Conservation (phyloP, 2,888 invertebrate species). For the Heliconius cydno region DNA sequence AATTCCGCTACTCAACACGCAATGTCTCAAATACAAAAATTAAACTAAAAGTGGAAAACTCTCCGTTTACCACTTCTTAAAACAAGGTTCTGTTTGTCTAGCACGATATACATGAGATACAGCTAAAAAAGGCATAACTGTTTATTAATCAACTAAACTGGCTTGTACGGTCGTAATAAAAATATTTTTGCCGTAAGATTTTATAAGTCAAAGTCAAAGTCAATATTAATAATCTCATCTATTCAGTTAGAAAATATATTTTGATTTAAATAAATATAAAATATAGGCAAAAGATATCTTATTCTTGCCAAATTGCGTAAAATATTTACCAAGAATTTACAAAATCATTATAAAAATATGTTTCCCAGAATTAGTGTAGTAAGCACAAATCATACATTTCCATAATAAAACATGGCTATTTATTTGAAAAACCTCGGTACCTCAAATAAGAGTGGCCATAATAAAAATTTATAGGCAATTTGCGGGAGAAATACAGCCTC, state of each 20-base stretch:
- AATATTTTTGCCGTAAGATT: no score
- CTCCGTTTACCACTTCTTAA: no score
- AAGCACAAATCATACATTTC: slow-evolving; percentile 62
- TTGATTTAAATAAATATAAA: no score
- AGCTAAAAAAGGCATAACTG: no score
- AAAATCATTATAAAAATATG: slow-evolving; percentile 11
- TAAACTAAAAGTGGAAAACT: no score
- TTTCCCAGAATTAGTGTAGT: slow-evolving; percentile 1
- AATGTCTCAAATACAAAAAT: not conserved
- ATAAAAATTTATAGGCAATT: slow-evolving; percentile 82
- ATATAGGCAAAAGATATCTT: not conserved
- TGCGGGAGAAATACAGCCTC: slow-evolving; percentile 72
- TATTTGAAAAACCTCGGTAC: slow-evolving; percentile 73
- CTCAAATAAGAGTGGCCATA: slow-evolving; percentile 78
- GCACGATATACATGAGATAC: no score
- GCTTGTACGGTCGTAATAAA: no score
- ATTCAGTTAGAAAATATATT: no score
- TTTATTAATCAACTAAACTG: no score
- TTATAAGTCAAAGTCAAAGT: no score
- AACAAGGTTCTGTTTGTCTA: no score
- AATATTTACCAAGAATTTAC: not conserved
- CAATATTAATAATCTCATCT: no score
- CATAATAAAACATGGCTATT: slow-evolving; percentile 70
- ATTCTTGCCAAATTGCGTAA: not conserved
- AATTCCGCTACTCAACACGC: not conserved